Base-by-base conservation (phyloP, 2,797 vertebrate genomes). In the Phoeniculus purpureus region DNA sequence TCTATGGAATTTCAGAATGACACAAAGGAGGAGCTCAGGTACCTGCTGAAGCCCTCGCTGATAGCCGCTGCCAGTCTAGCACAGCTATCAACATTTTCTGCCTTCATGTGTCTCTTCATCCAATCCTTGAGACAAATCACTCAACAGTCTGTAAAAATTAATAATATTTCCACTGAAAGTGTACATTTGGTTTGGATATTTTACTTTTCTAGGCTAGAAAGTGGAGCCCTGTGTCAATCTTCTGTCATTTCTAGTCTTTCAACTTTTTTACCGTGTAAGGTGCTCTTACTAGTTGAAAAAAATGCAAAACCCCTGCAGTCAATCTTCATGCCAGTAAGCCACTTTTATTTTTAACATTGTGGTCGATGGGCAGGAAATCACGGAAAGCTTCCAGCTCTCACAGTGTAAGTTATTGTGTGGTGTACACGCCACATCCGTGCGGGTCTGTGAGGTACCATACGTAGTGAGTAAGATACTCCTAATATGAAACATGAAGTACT, bases 391-490 rank as follows among this genome's bases (percentile, higher is more conserved):
- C 26, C 43, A 32, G 15, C 48, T 72, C n/a, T 29, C n/a, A 11
- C 31, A 51, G 27, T 77, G n/a, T n/a, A 10, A 85, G n/a, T 25
- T 31, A 21, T 5, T 26, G 17, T 67, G 27, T 0, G 12, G 21
- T 20, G 10, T 22, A 68, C n/a, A 7, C 6, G 74, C 22, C 1
- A 1, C n/a, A 61, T 5, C 20, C 32, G 1, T 23, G 37, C 1
- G 2, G 13, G 12, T 45, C 34, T 91, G 40, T 66, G 50, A 54
- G 3, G 1, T 37, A 26, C 12, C 54, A 12, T 21, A 43, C 40
- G 20, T 10, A n/a, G 21, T 40, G 29, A 82, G 52, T 40, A 16
- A 22, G 7, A 7, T 7, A 18, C 8, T 79, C 26, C 47, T 48
- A 11, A 9, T 9, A 16, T 0, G 3, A 31, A 25, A 70, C 52